These are phyloP conservation scores for Gastrophysa polygoni DNA, from an alignment of 2,888 invertebrate species.

Conservation along the genomic window DNA sequence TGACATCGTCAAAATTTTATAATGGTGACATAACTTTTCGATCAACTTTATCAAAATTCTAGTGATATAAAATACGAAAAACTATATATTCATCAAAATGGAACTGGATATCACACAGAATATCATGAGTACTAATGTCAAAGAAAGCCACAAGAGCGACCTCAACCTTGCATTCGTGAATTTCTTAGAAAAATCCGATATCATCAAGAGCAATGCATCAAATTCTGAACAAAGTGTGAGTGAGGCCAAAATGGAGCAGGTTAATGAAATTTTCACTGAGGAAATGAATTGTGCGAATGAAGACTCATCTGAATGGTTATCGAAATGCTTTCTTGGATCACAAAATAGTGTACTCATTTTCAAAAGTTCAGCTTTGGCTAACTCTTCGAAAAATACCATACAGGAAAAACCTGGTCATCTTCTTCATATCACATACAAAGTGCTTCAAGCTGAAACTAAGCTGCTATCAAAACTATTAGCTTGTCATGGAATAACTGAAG, in stretches of 20 bases:
- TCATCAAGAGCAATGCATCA: not conserved
- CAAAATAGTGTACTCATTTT: slow-evolving; percentile 71
- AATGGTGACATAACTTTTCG: not conserved
- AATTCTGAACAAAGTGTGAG: not conserved
- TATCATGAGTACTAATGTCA: not conserved
- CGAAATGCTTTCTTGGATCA: slow-evolving; percentile 61
- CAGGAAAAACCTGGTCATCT: slow-evolving; percentile 69
- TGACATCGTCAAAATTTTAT: not conserved
- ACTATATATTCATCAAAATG: not conserved
- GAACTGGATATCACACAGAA: not conserved
- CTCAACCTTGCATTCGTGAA: not conserved
- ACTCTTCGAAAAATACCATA: slow-evolving; percentile 47
- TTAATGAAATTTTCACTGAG: not conserved
- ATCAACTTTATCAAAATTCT: not conserved
- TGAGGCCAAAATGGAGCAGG: too few relatives aligned
- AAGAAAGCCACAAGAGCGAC: not conserved
- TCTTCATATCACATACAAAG: slow-evolving; percentile 78
- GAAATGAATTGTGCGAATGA: not conserved
- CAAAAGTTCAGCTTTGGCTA: slow-evolving; percentile 68
- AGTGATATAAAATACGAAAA: not conserved
- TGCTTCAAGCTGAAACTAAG: slow-evolving; percentile 80
- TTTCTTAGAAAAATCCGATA: not conserved
- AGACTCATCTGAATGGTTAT: slow-evolving; percentile 45
- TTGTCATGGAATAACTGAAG: slow-evolving; percentile 79
- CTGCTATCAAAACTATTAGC: slow-evolving; percentile 75